These are phyloP conservation scores for Agonopterix subpropinquella DNA, from an alignment of 2,888 invertebrate genomes.

Conservation along the genomic window DNA sequence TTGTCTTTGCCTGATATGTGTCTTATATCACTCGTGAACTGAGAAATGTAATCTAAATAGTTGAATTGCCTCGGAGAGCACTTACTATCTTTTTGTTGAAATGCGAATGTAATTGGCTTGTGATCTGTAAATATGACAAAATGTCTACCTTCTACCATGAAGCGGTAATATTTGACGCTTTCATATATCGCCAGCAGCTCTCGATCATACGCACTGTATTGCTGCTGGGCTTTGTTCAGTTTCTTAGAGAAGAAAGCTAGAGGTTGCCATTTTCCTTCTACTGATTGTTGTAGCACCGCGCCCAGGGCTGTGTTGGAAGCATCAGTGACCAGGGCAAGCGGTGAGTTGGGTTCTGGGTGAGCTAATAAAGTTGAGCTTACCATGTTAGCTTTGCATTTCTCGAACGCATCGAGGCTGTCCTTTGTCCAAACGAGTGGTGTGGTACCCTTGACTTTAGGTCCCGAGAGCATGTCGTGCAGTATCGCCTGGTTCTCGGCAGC, in stretches of 20 bases:
- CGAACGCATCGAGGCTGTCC: neutral
- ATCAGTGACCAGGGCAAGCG: conserved; percentile 8
- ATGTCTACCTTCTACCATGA: conserved; percentile 13
- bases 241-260: conserved; percentile 17
- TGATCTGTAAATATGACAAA: conserved; percentile 3
- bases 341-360: conserved; percentile 1
- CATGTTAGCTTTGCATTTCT: conserved; percentile 1
- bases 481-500: too few relatives aligned
- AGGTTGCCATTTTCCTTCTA: conserved; percentile 10
- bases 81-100: conserved; percentile 11
- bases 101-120: conserved; percentile 11
- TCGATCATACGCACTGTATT: conserved; percentile 12
- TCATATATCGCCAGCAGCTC: conserved; percentile 15
- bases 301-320: conserved; percentile 10
- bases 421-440: conserved; percentile 6
- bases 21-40: conserved; percentile 16
- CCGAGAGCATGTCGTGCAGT: too few relatives aligned
- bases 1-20: conserved; percentile 6
- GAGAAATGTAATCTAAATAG: conserved; percentile 12
- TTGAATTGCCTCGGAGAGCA: conserved; percentile 12
- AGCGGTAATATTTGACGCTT: conserved; percentile 17
- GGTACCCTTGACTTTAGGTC: neutral
- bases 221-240: conserved; percentile 2
- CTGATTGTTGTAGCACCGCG: conserved; percentile 11
- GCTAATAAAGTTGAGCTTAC: neutral